These are phyloP conservation scores for Myodes glareolus DNA, from an alignment of 2,113 vertebrate genomes.

Conservation along the genomic window DNA sequence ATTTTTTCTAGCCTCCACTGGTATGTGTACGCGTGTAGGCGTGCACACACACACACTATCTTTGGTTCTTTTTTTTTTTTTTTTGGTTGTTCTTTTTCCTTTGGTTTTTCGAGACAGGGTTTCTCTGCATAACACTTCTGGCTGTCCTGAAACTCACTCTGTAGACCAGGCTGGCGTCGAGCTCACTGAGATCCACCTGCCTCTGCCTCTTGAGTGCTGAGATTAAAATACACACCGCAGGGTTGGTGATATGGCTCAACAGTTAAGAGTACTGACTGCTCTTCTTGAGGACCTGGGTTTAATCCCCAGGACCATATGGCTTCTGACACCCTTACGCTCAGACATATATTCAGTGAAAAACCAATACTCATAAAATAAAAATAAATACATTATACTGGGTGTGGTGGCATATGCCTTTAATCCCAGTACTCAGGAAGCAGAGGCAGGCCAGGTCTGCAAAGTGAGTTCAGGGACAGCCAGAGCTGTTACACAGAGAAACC, in stretches of 20 bases:
- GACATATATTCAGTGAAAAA: no score
- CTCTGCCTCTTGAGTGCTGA: not conserved
- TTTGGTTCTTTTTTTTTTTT: no score
- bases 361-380: not conserved
- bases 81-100: no score
- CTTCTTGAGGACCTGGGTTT: no score
- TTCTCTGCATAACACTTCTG: not conserved
- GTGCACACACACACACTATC: rapidly evolving
- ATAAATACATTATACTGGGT: no score
- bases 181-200: not conserved
- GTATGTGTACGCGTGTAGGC: no score
- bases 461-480: no score
- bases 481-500: no score
- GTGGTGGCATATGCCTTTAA: not conserved
- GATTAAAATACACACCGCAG: not conserved
- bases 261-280: no score
- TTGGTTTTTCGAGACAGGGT: not conserved
- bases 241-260: no score
- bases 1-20: not conserved
- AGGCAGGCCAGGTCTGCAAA: no score
- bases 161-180: not conserved
- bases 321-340: not conserved
- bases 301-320: not conserved
- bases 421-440: not conserved
- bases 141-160: not conserved